Evolutionary conservation across 53 echinoderm and acorn worm genomes (phyloP).

Genomic region (Crossaster papposus): DNA sequence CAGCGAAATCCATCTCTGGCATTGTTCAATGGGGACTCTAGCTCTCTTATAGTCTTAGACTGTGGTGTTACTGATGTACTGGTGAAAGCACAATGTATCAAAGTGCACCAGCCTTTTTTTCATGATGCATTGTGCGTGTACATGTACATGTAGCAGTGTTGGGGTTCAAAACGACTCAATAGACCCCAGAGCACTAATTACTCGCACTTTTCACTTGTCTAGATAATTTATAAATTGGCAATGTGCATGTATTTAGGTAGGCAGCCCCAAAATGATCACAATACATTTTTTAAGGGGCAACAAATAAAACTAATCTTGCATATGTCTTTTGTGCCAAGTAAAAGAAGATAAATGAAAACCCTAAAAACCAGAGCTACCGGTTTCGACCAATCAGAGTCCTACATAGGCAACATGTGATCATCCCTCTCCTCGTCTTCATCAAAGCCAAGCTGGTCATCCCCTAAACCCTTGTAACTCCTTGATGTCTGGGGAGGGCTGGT

Average conservation of each 20-base stretch:
- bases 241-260: neutral
- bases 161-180: too few species aligned
- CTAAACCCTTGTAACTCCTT: conserved; percentile 89
- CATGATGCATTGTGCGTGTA: too few species aligned
- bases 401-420: conserved; percentile 98
- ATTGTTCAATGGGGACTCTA: too few species aligned
- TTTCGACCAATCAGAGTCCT: conserved; percentile 59
- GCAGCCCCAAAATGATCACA: neutral
- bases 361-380: neutral
- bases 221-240: neutral
- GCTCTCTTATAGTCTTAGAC: too few species aligned
- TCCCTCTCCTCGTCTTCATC: conserved; percentile 96
- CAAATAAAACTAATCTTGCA: neutral
- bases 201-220: too few species aligned
- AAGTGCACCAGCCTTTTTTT: too few species aligned
- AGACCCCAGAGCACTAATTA: too few species aligned
- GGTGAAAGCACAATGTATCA: too few species aligned
- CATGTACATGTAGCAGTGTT: too few species aligned
- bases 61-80: too few species aligned
- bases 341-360: neutral
- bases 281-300: neutral
- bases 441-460: conserved; percentile 93
- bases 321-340: neutral
- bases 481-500: conserved; percentile 65
- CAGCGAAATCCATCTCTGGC: too few species aligned